Evolutionary conservation across 2,888 invertebrate species (phyloP).

Genomic region (Eupithecia insigniata): DNA sequence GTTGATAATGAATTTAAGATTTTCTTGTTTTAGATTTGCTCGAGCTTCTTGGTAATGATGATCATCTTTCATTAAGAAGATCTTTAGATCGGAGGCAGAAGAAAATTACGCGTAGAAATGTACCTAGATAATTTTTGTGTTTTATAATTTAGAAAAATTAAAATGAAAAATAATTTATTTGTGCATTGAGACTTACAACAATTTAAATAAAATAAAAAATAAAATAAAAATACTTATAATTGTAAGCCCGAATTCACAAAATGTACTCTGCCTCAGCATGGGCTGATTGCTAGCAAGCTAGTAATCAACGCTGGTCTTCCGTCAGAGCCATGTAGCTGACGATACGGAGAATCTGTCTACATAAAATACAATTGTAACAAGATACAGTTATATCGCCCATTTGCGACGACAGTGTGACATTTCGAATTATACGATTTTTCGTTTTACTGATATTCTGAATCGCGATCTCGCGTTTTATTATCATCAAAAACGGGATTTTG

Average conservation of each 20-base stretch:
- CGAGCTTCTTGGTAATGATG: neutral
- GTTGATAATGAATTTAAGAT: neutral
- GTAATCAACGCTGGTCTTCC: too few species aligned
- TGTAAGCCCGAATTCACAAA: too few species aligned
- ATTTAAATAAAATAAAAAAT: too few species aligned
- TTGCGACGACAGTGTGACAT: constrained; percentile 6
- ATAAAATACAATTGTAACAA: too few species aligned
- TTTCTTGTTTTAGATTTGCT: neutral
- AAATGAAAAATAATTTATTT: too few species aligned
- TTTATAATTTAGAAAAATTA: neutral
- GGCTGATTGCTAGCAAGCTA: too few species aligned
- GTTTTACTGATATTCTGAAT: constrained; percentile 1
- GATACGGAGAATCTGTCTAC: too few species aligned
- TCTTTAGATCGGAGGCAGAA: neutral
- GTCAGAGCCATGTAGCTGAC: too few species aligned
- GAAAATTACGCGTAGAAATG: neutral
- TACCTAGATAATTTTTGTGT: neutral
- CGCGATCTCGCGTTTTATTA: neutral
- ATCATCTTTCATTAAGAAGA: neutral
- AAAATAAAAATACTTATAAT: too few species aligned
- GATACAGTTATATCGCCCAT: neutral
- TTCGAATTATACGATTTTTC: neutral
- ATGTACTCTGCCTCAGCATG: too few species aligned
- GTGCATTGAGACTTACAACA: too few species aligned
- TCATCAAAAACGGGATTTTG: neutral